phyloP scores from a whole-genome alignment of 2,888 invertebrate genomes.

The Notodonta dromedarius region DNA sequence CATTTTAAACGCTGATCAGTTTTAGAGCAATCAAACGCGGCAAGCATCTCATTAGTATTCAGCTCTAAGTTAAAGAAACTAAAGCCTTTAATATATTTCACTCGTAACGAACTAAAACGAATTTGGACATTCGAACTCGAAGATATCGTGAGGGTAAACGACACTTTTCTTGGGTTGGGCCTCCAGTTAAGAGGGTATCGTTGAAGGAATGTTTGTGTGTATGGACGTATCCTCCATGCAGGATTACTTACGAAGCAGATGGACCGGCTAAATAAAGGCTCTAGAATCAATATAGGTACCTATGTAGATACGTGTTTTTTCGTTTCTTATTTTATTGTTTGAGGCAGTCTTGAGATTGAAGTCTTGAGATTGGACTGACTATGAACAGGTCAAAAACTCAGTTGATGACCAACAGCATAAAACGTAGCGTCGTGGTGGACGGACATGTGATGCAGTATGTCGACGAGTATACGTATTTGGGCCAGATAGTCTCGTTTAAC shows the following conservation, averaged over 20 bases:
- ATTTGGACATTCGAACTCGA: constrained; percentile 53
- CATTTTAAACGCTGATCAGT: too few relatives aligned
- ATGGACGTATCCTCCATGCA: constrained; percentile 31
- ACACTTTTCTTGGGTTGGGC: constrained; percentile 46
- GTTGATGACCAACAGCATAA: too few relatives aligned
- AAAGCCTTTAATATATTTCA: constrained; percentile 47
- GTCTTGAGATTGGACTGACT: too few relatives aligned
- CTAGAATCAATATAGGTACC: constrained; percentile 25
- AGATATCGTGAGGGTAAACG: constrained; percentile 54
- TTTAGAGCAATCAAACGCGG: too few relatives aligned
- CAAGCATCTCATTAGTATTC: too few relatives aligned
- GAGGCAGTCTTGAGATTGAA: too few relatives aligned
- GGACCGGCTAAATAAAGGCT: constrained; percentile 34
- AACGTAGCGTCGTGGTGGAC: too few relatives aligned
- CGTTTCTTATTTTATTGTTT: background rate
- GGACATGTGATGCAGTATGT: too few relatives aligned
- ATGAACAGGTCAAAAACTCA: too few relatives aligned
- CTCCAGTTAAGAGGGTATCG: constrained; percentile 51
- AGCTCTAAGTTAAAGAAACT: too few relatives aligned
- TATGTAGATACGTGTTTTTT: constrained; percentile 17
- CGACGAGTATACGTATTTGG: too few relatives aligned
- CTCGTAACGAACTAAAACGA: constrained; percentile 55
- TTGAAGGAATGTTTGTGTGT: constrained; percentile 28
- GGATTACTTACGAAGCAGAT: constrained; percentile 40
- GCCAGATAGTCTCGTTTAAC: too few relatives aligned